phyloP scores from a whole-genome alignment of 2,888 invertebrate species.

The Adelognathus sp. region DNA sequence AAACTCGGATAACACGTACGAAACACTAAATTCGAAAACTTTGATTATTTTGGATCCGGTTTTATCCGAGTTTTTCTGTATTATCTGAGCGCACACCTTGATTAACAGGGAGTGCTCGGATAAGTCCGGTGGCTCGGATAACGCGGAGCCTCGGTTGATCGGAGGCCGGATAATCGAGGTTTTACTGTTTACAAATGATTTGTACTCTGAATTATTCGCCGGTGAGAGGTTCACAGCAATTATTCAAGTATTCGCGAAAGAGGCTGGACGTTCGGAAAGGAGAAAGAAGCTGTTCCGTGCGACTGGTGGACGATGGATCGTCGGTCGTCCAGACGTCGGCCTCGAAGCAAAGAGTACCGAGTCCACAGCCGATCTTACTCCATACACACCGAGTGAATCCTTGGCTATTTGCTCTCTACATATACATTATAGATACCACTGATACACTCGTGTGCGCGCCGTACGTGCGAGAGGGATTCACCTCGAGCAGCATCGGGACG shows the following conservation, averaged over 20 bases:
- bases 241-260: constrained; percentile 40
- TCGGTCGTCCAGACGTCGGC: not conserved
- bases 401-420: constrained; percentile 34
- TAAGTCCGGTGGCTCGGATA: no score
- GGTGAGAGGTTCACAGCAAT: constrained; percentile 8
- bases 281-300: not conserved
- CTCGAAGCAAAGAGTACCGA: not conserved
- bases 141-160: no score
- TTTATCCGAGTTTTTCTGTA: no score
- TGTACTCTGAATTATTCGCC: not conserved
- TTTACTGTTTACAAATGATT: no score
- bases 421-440: constrained; percentile 29
- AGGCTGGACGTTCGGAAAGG: constrained; percentile 5
- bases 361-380: constrained; percentile 26
- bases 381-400: constrained; percentile 27
- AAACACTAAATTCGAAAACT: no score
- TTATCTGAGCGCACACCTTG: no score
- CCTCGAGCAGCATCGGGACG: constrained; percentile 71
- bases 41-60: no score
- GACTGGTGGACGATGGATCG: constrained; percentile 20
- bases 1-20: no score
- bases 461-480: constrained; percentile 67
- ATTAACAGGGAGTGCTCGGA: no score
- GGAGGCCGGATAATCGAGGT: no score
- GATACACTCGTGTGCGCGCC: constrained; percentile 24